Conservation (phyloP, 2,113 vertebrate genomes). For the Oreochromis spilurus region DNA sequence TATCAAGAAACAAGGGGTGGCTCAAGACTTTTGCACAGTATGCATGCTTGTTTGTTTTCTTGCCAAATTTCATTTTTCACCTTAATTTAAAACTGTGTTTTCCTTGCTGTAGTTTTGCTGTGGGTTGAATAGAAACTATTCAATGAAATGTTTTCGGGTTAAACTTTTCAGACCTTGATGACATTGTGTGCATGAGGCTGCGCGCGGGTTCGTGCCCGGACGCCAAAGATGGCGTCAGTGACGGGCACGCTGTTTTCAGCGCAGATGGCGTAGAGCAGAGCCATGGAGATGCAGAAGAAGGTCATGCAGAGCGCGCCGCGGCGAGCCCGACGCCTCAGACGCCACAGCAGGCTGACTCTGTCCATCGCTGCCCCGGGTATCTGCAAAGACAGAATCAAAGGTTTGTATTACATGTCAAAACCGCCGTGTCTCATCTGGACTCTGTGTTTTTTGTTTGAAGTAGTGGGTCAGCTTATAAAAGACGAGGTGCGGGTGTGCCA, state of each 20-base stretch:
- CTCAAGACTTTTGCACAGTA: background rate
- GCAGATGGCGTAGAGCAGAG: conserved; percentile 73
- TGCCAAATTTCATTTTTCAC: background rate
- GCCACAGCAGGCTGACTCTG: conserved; percentile 71
- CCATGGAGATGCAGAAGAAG: conserved; percentile 74
- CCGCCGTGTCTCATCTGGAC: background rate
- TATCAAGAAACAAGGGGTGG: background rate
- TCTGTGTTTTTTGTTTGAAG: background rate
- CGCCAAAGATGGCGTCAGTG: conserved; percentile 71
- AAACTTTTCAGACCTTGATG: conserved; percentile 27
- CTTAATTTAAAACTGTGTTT: background rate
- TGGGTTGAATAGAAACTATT: background rate
- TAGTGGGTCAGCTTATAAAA: background rate
- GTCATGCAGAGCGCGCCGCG: conserved; percentile 72
- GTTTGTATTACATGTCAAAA: background rate
- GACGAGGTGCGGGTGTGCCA: background rate
- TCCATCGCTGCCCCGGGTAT: conserved; percentile 71
- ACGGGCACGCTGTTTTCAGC: conserved; percentile 77
- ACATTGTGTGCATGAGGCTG: conserved; percentile 67
- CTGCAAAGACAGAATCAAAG: background rate
- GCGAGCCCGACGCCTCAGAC: conserved; percentile 71
- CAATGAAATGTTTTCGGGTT: background rate
- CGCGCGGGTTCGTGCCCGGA: conserved; percentile 70
- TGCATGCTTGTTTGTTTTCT: background rate
- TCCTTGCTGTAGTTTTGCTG: background rate